Conservation (phyloP, 2,888 invertebrate genomes). For the Athalia circularis region DNA sequence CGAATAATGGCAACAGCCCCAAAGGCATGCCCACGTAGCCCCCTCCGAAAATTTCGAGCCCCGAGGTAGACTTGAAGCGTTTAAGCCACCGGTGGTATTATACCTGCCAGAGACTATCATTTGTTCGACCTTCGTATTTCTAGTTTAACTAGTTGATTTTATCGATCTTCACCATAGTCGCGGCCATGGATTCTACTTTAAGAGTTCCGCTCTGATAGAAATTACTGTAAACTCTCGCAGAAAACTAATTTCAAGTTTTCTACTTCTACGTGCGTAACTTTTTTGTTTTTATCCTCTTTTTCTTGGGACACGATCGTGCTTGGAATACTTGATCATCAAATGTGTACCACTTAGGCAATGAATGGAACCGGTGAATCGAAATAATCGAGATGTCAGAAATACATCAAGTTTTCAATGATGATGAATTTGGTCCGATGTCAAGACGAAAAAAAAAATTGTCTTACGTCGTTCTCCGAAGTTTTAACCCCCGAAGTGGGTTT, state of each 20-base stretch:
- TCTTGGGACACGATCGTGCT: not conserved
- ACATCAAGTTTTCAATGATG: too few species aligned
- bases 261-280: not conserved
- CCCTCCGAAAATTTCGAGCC: not conserved
- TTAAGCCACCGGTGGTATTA: slow-evolving; percentile 4
- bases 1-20: slow-evolving; percentile 28
- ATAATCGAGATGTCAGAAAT: too few species aligned
- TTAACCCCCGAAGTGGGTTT: too few species aligned
- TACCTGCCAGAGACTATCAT: not conserved
- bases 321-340: slow-evolving; percentile 14
- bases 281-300: not conserved
- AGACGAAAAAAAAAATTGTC: too few species aligned
- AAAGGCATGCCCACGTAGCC: not conserved
- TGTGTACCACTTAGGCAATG: slow-evolving; percentile 16
- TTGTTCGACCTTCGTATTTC: not conserved
- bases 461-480: too few species aligned
- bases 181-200: not conserved
- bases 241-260: slow-evolving; percentile 36
- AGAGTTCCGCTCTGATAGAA: slow-evolving; percentile 2
- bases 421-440: too few species aligned
- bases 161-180: not conserved
- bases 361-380: not conserved
- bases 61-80: slow-evolving; percentile 2
- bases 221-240: slow-evolving; percentile 20
- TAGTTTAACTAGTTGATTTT: not conserved